phyloP scores from a whole-genome alignment of 1,140 invertebrate species.

The Lasaia peninsularis region DNA sequence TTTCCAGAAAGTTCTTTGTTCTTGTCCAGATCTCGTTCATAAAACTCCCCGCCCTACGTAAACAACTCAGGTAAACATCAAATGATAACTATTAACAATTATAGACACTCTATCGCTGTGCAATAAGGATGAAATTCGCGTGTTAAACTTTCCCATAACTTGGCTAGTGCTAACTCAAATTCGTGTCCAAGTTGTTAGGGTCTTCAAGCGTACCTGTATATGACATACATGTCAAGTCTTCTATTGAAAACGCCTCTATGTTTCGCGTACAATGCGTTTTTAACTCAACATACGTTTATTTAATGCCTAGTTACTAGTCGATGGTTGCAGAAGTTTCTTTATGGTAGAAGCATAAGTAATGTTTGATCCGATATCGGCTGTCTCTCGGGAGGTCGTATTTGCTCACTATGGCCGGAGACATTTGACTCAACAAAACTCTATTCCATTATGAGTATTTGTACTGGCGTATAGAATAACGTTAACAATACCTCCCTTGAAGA shows the following conservation, averaged over 20 bases:
- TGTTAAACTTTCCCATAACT: conserved; percentile 4
- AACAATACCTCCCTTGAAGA: conserved; percentile 36
- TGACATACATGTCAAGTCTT: conserved; percentile 18
- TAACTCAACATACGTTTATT: neutral
- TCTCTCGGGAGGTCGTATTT: conserved; percentile 41
- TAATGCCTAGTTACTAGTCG: neutral
- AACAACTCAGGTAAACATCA: conserved; percentile 43
- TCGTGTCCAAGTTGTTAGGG: conserved; percentile 50
- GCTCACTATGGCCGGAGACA: conserved; percentile 34
- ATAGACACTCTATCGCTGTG: neutral
- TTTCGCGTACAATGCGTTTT: neutral
- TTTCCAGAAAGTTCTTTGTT: conserved; percentile 33
- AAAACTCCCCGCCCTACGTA: conserved; percentile 40
- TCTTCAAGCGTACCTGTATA: conserved; percentile 34
- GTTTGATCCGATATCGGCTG: conserved; percentile 29
- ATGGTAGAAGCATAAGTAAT: conserved; percentile 19
- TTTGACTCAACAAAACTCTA: conserved; percentile 40
- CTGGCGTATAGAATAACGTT: conserved; percentile 34
- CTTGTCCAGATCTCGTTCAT: conserved; percentile 34
- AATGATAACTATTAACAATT: conserved; percentile 13
- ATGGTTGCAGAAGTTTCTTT: conserved; percentile 2
- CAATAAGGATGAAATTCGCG: conserved; percentile 20
- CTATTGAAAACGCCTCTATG: neutral
- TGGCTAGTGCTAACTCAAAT: conserved; percentile 42
- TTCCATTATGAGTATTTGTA: conserved; percentile 39